A percentile compares a stretch with the other conserved stretches of the same genome.
Evolutionary conservation across 2,797 vertebrate genomes (phyloP).

Genomic region (Squalus acanthias): DNA sequence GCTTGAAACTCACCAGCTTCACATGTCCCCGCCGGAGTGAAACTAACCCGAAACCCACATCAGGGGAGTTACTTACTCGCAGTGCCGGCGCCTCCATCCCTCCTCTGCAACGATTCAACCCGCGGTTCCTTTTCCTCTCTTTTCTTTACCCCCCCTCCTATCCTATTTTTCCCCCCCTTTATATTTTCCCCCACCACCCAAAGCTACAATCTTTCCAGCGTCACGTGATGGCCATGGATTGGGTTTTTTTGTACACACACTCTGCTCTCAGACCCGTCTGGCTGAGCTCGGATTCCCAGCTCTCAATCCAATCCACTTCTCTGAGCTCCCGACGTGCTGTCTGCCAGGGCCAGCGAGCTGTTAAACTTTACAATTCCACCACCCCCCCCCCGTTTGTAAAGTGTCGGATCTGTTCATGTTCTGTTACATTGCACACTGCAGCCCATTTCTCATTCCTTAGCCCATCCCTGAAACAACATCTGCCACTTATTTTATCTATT

Average conservation of each 20-base stretch:
- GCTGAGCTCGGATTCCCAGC: not conserved
- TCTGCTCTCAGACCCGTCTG: not conserved
- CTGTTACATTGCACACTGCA: no score
- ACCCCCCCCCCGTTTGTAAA: no score
- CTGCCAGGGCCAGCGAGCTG: no score
- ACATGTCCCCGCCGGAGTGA: not conserved
- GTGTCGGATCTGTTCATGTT: no score
- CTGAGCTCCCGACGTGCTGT: not conserved
- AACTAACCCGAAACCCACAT: not conserved
- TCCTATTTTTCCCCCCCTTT: not conserved
- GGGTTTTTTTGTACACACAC: not conserved
- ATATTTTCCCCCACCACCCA: not conserved
- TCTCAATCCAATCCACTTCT: not conserved
- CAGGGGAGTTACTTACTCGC: not conserved
- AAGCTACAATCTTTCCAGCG: not conserved
- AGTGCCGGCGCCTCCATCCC: not conserved
- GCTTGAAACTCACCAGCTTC: not conserved
- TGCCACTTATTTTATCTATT: no score
- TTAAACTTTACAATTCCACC: no score
- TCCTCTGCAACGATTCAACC: not conserved
- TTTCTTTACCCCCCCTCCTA: no score
- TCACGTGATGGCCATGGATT: slow-evolving; percentile 5
- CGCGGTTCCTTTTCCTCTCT: not conserved
- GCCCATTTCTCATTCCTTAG: no score
- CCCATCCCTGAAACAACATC: no score